Evolutionary conservation across 2,888 invertebrate genomes (phyloP), one percentile per base, ranked within the genome.

Genomic region (Ophion ventricosus): DNA sequence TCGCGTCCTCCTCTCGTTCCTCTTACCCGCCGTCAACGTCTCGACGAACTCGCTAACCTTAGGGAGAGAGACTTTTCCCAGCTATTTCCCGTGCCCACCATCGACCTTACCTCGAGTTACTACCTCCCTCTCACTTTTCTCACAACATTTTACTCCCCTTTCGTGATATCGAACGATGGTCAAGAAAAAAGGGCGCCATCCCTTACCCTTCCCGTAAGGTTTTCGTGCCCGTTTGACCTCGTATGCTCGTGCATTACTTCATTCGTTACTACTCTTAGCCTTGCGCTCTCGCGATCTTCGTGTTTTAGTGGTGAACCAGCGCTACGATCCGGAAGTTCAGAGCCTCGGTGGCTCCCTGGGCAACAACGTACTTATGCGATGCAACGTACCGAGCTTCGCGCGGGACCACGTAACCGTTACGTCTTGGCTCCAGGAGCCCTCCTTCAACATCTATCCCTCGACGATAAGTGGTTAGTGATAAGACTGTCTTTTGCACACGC

Each of bases 301-400:
- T 89, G 90, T 92, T 91, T 64, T 89, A 95, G 95, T 95, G 90
- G 94, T 95, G 85, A 94, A 94, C 91, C 95, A 95, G 86, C 94
- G 94, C 80, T 95, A 95, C 90, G 95, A 95, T 87, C 94, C 95
- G 82, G 95, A 95, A 93, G 95, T 95, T 75, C 95, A 95, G 92
- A 95, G 94, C 92, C 95, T 95, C 56, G 94, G 94, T 84, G 94
- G 95, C 87, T 95, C 95, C 91, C 93, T 94, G 84, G 94, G 94
- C 82, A 94, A 94, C 90, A 95, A 95, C 90, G 94, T 95, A 75
- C 90, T 95, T 84, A 94, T 95, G 89, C 94, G 94, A 86, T 95
- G 95, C 92, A 94, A 94, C 88, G 94, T 95, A 85, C 95, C 95
- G 66, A 94, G 94, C 69, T 95, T 94, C 89, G 95, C 95, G 25